Evolutionary conservation across 2,113 vertebrate species (phyloP), one percentile per base, ranked within the genome.

Genomic region (Trichechus manatus): DNA sequence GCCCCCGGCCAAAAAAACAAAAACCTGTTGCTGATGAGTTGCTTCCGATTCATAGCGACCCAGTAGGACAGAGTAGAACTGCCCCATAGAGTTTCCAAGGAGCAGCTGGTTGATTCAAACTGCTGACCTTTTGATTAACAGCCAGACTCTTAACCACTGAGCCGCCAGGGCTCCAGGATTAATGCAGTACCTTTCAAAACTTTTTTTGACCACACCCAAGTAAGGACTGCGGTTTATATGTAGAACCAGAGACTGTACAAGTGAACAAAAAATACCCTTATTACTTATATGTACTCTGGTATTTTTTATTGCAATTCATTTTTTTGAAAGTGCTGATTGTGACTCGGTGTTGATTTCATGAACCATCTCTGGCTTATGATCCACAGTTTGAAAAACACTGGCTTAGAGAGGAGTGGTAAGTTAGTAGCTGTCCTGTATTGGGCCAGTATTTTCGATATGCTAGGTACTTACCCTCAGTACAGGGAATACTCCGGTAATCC

Each of bases 321-420:
- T 91, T 39, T 44, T 72, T 3, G 0, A 44, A 44, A 80, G 64
- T 42, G 23, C 29, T 31, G 17, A 3, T 93, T 80, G 27, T 82
- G 47, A 42, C 4, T n/a, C 1, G 59, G 0, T 56, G 29, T 83
- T 89, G 81, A 82, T 96, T 96, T 86, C 39, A 27, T 97, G 81
- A 50, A 3, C 50, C n/a, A 17, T 19, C 88, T 6, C 79, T 82
- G 77, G 29, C 56, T 86, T 95, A 33, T 93, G 66, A 85, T 27
- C n/a, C 50, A 85, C 36, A 84, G 1, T 94, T 91, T 93, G 89
- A 88, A 95, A 89, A 97, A n/a, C 50, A 85, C 5, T 90, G 83
- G 31, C 31, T 84, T 95, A 75, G 59, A 80, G 25, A 80, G 79
- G 77, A 72, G 56, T 85, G 92, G 91, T 33, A 92, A 84, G 59